Evolutionary conservation across 1,140 invertebrate genomes (phyloP), one percentile per base, ranked within the genome.

Genomic region (Sinella curviseta): DNA sequence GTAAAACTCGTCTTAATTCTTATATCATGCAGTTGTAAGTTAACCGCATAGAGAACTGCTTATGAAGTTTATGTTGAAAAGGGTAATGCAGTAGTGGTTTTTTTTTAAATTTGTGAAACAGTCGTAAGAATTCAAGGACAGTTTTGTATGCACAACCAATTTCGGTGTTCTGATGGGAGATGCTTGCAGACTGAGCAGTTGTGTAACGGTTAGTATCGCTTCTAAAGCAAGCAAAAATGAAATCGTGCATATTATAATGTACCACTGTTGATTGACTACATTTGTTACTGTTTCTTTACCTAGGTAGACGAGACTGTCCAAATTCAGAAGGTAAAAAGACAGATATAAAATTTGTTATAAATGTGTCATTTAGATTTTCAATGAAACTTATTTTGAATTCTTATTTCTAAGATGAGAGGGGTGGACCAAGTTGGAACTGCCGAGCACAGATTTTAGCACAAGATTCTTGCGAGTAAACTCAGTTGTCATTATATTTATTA

Each of bases 111-210:
- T n/a, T n/a, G n/a, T n/a, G n/a, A n/a, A n/a, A n/a, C n/a, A n/a
- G n/a, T n/a, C n/a, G n/a, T n/a, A 48, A 8, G 39, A 48, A 48
- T 8, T 8, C 17, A 48, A 48, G 39, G 39, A 60, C 24, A 60
- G 57, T n/a, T 4, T 60, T 70, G 65, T 33, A 12, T 31, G 65
- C 65, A 70, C 30, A 70, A 70, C 31, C 65, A 70, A 70, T 70
- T 70, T n/a, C 65, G 65, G 4, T 70, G 65, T 24, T 70, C 31
- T 1, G 65, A 70, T 31, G 65, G 65, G 4, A 30, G 8, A 2
- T 70, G 65, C 31, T 4, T 70, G 2, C 30, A 70, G 1, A 31
- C 65, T 1, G 65, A 70, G n/a, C 1, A 24, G 26, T 24, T 70
- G 31, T 70, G 65, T 33, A 70, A 70, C n/a, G 26, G 65, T 70